These are phyloP conservation scores for Caradrina kadenii DNA, from an alignment of 2,888 invertebrate species.

Conservation along the genomic window DNA sequence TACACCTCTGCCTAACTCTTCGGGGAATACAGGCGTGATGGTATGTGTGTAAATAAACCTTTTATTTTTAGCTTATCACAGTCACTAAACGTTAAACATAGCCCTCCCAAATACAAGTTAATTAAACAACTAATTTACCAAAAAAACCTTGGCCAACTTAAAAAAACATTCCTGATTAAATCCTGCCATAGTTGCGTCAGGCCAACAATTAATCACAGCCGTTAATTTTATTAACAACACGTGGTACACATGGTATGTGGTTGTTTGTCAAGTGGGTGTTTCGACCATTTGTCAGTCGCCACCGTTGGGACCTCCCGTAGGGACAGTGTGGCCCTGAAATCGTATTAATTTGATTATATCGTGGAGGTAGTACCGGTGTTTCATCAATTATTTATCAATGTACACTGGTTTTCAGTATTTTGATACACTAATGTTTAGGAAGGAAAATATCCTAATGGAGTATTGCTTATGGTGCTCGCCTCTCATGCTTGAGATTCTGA, in stretches of 20 bases:
- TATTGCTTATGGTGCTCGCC: no score
- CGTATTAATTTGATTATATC: conserved; percentile 68
- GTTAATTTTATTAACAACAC: conserved; percentile 82
- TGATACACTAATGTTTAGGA: neutral
- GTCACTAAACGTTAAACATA: neutral
- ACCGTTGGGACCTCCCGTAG: conserved; percentile 61
- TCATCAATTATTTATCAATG: conserved; percentile 43
- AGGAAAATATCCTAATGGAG: no score
- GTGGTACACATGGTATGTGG: conserved; percentile 61
- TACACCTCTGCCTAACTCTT: no score
- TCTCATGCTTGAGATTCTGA: no score
- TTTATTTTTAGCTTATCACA: neutral
- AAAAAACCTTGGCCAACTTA: conserved; percentile 1
- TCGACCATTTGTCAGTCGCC: conserved; percentile 76
- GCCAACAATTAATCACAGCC: conserved; percentile 78
- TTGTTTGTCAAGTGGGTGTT: conserved; percentile 73
- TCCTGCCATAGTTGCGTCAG: conserved; percentile 62
- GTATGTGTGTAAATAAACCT: no score
- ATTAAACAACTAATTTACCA: neutral
- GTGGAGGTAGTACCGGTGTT: conserved; percentile 49
- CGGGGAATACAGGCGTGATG: no score
- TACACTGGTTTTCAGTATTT: conserved; percentile 8
- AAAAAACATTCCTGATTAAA: conserved; percentile 54
- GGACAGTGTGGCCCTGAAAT: conserved; percentile 54
- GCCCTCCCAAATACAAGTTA: neutral